A percentile compares a stretch with the other conserved stretches of the same genome.
phyloP scores from a whole-genome alignment of 1,140 invertebrate species.

The Acromyrmex charruanus region DNA sequence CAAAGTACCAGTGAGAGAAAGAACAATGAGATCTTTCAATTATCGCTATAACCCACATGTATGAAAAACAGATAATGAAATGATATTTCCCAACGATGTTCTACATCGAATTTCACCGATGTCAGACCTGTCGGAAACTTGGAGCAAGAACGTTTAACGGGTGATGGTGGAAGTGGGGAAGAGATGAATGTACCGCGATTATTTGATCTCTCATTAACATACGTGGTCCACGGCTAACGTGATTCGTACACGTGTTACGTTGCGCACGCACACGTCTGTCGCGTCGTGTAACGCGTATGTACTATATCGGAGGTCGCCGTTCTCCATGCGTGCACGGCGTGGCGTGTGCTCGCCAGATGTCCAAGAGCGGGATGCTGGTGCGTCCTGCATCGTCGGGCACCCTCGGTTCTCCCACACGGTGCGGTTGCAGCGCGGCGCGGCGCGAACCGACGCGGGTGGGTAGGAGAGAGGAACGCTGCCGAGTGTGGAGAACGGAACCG shows the following conservation, averaged over 20 bases:
- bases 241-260: conserved; percentile 16
- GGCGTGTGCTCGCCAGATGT: conserved; percentile 55
- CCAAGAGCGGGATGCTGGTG: conserved; percentile 52
- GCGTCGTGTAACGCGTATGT: neutral
- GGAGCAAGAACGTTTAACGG: conserved; percentile 4
- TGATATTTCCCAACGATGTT: too few relatives aligned
- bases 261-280: conserved; percentile 41
- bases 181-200: neutral
- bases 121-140: neutral
- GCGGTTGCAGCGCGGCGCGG: conserved; percentile 12
- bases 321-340: conserved; percentile 45
- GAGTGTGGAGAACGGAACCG: conserved; percentile 64
- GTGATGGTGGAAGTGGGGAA: neutral
- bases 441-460: conserved; percentile 15
- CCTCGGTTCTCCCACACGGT: conserved; percentile 34
- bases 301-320: neutral
- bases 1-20: neutral
- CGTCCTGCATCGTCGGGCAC: conserved; percentile 13
- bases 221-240: neutral
- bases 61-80: neutral
- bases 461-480: neutral
- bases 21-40: conserved; percentile 2
- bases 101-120: neutral
- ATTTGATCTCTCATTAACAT: conserved; percentile 37
- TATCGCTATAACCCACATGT: neutral